phyloP scores from a whole-genome alignment of 2,113 vertebrate species.

The Chunga burmeisteri region DNA sequence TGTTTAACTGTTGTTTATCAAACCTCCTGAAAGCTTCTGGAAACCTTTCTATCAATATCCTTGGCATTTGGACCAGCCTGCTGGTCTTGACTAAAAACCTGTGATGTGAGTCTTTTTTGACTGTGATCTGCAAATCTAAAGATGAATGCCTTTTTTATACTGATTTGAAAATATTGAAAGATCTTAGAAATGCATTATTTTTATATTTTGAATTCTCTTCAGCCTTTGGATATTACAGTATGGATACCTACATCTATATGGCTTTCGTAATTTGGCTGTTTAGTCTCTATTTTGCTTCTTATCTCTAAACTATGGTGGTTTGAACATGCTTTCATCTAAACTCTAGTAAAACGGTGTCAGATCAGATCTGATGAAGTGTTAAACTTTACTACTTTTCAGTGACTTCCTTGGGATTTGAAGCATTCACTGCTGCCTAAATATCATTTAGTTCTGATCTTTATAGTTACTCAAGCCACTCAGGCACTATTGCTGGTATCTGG shows the following conservation, averaged over 20 bases:
- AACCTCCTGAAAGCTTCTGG: background rate
- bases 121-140: background rate
- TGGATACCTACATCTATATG: background rate
- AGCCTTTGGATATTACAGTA: background rate
- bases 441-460: background rate
- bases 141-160: background rate
- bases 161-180: background rate
- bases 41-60: background rate
- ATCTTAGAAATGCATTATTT: background rate
- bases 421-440: background rate
- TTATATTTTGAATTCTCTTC: background rate
- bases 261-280: background rate
- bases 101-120: background rate
- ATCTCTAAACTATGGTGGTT: background rate
- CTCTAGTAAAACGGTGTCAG: background rate
- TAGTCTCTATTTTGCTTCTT: background rate
- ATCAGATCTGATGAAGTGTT: background rate
- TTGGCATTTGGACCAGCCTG: background rate
- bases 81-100: background rate
- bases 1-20: background rate
- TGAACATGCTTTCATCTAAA: fast-evolving
- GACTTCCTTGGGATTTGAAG: background rate
- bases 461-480: background rate
- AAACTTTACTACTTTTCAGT: background rate
- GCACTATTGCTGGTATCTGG: background rate